Evolutionary conservation across 2,888 invertebrate species (phyloP), one percentile per base, ranked within the genome.

Genomic region (Maniola hyperantus): DNA sequence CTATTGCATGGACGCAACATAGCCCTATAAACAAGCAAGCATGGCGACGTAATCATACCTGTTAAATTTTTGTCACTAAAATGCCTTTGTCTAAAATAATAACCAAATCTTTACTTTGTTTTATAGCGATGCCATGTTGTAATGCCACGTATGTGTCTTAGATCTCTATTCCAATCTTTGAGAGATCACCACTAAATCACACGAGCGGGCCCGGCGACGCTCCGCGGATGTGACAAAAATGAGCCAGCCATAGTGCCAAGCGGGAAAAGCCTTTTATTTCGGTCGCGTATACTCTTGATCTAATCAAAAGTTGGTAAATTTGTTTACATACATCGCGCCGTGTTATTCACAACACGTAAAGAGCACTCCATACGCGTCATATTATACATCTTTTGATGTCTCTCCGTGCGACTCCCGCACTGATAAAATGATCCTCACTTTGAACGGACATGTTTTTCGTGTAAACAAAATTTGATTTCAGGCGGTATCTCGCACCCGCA

Each of bases 231-330:
- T 71, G 68, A 74, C 71, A 72, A 73, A 76, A 76, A 71, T 73
- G 71, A 71, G 71, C 69, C 72, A 64, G 48, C 70, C 70, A 75
- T 73, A 76, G 73, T 74, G 71, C 55, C 65, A 70, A 72, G 72
- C 71, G 70, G 73, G 72, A 71, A 70, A 20, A 72, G 72, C 72
- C 67, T 78, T 82, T 83, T 84, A 87, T 86, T 85, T 83, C 71
- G 71, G 80, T 82, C 84, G 83, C 84, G 84, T 85, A 79, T 79
- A 72, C 73, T 72, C 80, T 83, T 85, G 87, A 89, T 91, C 83
- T 85, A 87, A 89, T 90, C 89, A 89, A 87, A 89, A 88, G 83
- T 87, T 88, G 81, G 82, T 81, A 86, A 91, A 89, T 89, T 87
- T 89, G 88, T 87, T 90, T 89, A 88, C 88, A 86, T 86, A 87